Evolutionary conservation across 2,888 invertebrate genomes (phyloP), one percentile per base, ranked within the genome.

Genomic region (Dynastes grantii): DNA sequence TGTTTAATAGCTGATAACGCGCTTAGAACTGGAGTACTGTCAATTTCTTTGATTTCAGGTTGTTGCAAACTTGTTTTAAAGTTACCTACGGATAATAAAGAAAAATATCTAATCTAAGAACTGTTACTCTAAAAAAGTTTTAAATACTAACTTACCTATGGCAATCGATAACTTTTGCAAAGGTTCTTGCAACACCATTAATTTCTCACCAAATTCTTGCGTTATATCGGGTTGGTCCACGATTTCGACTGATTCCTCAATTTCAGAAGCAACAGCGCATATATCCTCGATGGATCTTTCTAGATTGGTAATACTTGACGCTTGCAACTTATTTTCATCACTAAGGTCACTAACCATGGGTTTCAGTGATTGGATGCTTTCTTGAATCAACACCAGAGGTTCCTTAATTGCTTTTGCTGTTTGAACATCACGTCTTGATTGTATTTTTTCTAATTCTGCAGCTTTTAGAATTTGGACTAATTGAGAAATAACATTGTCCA

Each of bases 141-240:
- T 32, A 49, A 68, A 45, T 49, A 13, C n/a, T 9, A 61, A 63
- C 78, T 76, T 70, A 68, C 76, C 71, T 76, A 81, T 76, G 40
- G 65, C 78, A 53, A 76, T 73, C 64, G 78, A 79, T 77, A 81
- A 79, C 76, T 79, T 70, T 40, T 78, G 80, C 49, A 80, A 29
- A 70, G 80, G 77, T 76, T 78, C 79, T 63, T 64, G 53, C 61
- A 80, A 75, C 45, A 29, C 37, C 22, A 63, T 67, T 13, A 80
- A 22, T 13, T 37, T 55, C 11, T 73, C 68, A 37, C 55, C 53
- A 22, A 58, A 53, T 32, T 80, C 78, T 70, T 67, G 13, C 4
- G 68, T 68, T 68, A 80, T 65, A 76, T 78, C 80, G 0, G 53
- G 64, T 67, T 79, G 58, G 27, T 75, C 65, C 5, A 61, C 27